Evolutionary conservation across 2,888 invertebrate species (phyloP).

Genomic region (Halictus quadricinctus): DNA sequence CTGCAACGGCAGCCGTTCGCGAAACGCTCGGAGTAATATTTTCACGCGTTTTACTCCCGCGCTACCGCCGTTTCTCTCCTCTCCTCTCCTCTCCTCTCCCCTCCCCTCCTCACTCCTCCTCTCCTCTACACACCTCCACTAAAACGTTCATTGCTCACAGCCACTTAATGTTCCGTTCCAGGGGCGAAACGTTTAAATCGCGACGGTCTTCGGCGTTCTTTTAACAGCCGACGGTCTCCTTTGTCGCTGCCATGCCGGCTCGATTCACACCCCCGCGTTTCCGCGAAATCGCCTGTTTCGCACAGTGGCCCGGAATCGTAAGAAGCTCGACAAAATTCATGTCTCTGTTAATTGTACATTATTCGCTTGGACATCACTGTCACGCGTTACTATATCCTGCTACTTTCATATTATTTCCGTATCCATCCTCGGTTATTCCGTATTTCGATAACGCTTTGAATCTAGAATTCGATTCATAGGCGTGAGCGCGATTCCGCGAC

Average conservation of each 20-base stretch:
- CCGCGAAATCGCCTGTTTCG: background rate
- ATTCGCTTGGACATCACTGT: too few species aligned
- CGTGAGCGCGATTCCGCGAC: too few species aligned
- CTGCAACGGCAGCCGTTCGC: slow-evolving; percentile 45
- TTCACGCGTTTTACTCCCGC: slow-evolving; percentile 54
- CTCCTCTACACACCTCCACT: slow-evolving; percentile 10
- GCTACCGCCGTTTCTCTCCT: background rate
- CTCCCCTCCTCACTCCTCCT: too few species aligned
- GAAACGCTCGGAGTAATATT: slow-evolving; percentile 58
- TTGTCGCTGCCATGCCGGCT: background rate
- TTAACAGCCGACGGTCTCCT: slow-evolving; percentile 5
- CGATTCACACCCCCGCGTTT: background rate
- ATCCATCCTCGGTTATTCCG: too few species aligned
- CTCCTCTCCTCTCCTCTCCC: background rate
- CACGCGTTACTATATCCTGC: too few species aligned
- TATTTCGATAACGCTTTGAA: too few species aligned
- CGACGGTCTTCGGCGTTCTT: slow-evolving; percentile 47
- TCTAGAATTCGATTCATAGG: too few species aligned
- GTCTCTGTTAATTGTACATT: too few species aligned
- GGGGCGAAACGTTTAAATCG: slow-evolving; percentile 56
- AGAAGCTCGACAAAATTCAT: background rate
- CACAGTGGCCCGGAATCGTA: background rate
- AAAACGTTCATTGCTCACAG: slow-evolving; percentile 41
- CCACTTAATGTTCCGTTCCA: slow-evolving; percentile 55
- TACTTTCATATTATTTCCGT: too few species aligned